Evolutionary conservation across 2,888 invertebrate genomes (phyloP).

Genomic region (Gymnoscelis rufifasciata): DNA sequence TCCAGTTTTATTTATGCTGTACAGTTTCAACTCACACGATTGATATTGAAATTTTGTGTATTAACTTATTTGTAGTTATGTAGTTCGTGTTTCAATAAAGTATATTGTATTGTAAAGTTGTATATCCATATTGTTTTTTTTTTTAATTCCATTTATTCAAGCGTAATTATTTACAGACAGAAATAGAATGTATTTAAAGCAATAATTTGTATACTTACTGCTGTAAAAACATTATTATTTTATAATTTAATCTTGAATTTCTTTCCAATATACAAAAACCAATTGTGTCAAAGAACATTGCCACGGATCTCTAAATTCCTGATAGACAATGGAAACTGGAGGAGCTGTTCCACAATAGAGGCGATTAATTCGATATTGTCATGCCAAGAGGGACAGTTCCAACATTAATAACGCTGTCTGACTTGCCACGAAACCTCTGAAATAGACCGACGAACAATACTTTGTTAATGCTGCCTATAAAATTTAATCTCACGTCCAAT

Average conservation of each 20-base stretch:
- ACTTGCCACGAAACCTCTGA: slow-evolving; percentile 34
- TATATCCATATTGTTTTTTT: too few species aligned
- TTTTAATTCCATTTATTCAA: too few species aligned
- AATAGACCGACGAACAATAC: neutral
- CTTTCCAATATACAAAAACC: too few species aligned
- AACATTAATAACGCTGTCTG: slow-evolving; percentile 63
- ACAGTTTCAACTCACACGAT: neutral
- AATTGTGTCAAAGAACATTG: neutral
- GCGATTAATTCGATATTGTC: slow-evolving; percentile 46
- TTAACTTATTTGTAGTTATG: too few species aligned
- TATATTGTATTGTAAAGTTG: too few species aligned
- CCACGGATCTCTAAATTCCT: slow-evolving; percentile 24
- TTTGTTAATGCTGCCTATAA: neutral
- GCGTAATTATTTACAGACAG: too few species aligned
- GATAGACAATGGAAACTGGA: slow-evolving; percentile 30
- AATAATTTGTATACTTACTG: too few species aligned
- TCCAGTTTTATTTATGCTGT: neutral
- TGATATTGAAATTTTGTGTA: too few species aligned
- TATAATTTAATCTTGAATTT: too few species aligned
- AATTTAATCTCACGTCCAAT: neutral
- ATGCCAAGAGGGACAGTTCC: slow-evolving; percentile 41
- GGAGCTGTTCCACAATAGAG: slow-evolving; percentile 37
- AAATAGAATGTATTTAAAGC: too few species aligned
- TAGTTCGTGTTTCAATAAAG: too few species aligned
- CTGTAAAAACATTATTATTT: too few species aligned